A percentile compares a stretch with the other conserved stretches of the same genome.
Evolutionary conservation across 1,140 invertebrate species (phyloP).

Genomic region (Drosophila pectinifera): DNA sequence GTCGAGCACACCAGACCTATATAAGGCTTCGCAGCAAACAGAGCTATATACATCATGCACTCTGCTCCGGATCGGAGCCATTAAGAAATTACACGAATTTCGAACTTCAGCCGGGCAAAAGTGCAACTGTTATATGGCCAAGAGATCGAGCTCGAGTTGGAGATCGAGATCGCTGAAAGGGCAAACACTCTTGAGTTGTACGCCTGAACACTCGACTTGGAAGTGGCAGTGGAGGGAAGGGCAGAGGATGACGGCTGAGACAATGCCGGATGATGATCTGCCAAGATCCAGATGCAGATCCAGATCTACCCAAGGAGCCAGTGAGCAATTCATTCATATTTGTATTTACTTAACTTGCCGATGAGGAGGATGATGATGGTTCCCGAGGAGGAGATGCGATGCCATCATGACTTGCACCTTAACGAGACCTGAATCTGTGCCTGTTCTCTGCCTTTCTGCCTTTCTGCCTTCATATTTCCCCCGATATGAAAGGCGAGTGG

Average conservation of each 20-base stretch:
- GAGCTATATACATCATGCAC: not conserved
- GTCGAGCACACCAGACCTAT: conserved; percentile 41
- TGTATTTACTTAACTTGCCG: conserved; percentile 80
- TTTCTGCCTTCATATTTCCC: conserved; percentile 41
- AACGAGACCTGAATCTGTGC: conserved; percentile 54
- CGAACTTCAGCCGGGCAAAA: conserved; percentile 42
- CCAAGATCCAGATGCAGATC: conserved; percentile 71
- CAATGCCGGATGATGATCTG: conserved; percentile 73
- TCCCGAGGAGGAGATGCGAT: conserved; percentile 52
- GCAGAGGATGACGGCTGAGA: conserved; percentile 44
- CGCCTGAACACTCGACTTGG: conserved; percentile 45
- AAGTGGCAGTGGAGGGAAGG: conserved; percentile 18
- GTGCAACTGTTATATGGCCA: conserved; percentile 54
- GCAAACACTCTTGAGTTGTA: conserved; percentile 63
- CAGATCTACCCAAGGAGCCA: conserved; percentile 47
- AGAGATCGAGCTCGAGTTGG: conserved; percentile 39
- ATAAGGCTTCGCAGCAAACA: conserved; percentile 54
- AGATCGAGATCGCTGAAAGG: conserved; percentile 59
- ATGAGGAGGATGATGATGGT: conserved; percentile 66
- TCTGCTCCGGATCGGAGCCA: conserved; percentile 21
- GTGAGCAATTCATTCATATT: conserved; percentile 80
- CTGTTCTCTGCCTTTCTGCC: conserved; percentile 25
- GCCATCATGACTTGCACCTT: conserved; percentile 73
- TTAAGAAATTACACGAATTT: conserved; percentile 65
- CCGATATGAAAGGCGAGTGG: conserved; percentile 50